A percentile compares a stretch with the other conserved stretches of the same genome.
phyloP scores from a whole-genome alignment of 2,888 invertebrate genomes.

The Tetheella fluctuosa region DNA sequence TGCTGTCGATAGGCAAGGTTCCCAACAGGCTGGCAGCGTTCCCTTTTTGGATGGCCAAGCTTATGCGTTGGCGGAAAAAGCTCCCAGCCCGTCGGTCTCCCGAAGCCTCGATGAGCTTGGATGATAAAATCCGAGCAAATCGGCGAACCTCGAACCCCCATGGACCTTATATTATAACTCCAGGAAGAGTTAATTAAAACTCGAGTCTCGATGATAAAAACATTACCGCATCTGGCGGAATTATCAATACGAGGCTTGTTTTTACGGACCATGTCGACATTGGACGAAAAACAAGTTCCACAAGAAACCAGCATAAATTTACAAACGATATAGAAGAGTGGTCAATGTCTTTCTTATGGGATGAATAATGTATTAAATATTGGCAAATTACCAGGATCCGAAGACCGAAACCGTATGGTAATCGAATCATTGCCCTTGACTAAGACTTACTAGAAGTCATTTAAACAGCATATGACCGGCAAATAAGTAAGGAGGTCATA shows the following conservation, averaged over 20 bases:
- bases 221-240: background rate
- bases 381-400: background rate
- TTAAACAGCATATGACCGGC: background rate
- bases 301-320: conserved; percentile 8
- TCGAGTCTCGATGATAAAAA: background rate
- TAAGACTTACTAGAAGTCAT: background rate
- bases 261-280: conserved; percentile 4
- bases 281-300: conserved; percentile 1
- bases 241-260: conserved; percentile 4
- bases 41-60: no score
- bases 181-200: background rate
- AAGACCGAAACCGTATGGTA: background rate
- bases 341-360: background rate
- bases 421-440: background rate
- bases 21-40: no score
- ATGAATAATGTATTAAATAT: background rate
- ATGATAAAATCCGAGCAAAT: no score
- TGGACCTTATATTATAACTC: background rate
- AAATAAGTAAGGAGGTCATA: conserved; percentile 9
- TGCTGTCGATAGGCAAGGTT: no score
- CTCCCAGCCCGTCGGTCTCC: no score
- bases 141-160: no score
- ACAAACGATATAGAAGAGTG: background rate
- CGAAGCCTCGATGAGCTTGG: no score
- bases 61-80: no score